Conservation (phyloP, 2,797 vertebrate genomes). For the Antrozous pallidus region DNA sequence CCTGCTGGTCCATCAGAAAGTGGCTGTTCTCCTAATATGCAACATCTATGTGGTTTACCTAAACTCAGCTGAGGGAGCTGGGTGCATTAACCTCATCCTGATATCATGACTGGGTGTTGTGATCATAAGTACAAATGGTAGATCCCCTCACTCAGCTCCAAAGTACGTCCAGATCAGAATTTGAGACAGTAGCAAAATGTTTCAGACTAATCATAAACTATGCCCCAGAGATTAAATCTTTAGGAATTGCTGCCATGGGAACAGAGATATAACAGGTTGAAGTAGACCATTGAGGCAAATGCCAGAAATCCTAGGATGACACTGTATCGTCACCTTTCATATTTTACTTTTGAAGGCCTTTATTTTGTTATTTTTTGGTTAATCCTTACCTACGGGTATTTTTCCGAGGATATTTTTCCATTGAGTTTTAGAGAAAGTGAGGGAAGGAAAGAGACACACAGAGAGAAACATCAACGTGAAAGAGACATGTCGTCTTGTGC, state of each 20-base stretch:
- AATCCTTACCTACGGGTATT: no score
- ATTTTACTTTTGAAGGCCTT: neutral
- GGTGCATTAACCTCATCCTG: neutral
- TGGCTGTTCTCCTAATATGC: neutral
- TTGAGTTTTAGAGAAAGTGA: no score
- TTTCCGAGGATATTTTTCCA: no score
- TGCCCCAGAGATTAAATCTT: neutral
- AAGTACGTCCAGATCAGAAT: neutral
- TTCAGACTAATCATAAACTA: neutral
- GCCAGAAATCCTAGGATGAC: neutral
- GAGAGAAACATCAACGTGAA: no score
- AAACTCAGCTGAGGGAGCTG: neutral
- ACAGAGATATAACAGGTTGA: neutral
- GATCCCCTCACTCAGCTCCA: neutral
- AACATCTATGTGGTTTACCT: neutral
- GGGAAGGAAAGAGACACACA: no score
- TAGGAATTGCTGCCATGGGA: neutral
- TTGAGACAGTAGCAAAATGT: neutral
- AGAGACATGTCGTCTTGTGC: no score
- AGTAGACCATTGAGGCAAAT: neutral
- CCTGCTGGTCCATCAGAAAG: neutral
- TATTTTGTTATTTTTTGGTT: no score
- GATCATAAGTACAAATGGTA: neutral
- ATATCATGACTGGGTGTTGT: neutral
- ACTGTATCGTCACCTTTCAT: neutral